Evolutionary conservation across 2,113 vertebrate genomes (phyloP).

Genomic region (Syngnathus typhle): DNA sequence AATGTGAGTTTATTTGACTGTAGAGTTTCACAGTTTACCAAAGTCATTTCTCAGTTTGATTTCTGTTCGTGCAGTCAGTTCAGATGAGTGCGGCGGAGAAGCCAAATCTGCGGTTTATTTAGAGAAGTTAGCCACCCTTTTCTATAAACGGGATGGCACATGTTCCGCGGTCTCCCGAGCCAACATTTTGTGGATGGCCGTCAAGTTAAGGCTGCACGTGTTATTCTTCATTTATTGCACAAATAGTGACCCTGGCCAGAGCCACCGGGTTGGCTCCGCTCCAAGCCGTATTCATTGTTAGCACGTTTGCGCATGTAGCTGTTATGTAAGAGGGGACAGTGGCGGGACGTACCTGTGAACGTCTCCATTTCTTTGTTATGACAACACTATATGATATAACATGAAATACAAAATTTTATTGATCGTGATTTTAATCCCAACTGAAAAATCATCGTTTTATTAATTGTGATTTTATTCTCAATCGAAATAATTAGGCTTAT

Average conservation of each 20-base stretch:
- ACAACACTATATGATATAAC: too few species aligned
- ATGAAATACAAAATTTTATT: too few species aligned
- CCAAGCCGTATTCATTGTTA: constrained; percentile 8
- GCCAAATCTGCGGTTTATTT: constrained; percentile 58
- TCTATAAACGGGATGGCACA: constrained; percentile 39
- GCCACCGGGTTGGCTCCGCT: constrained; percentile 18
- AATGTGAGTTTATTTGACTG: not conserved
- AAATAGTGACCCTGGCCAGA: constrained; percentile 27
- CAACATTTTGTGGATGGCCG: constrained; percentile 10
- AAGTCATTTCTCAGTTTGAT: constrained; percentile 18
- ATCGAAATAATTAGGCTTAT: too few species aligned
- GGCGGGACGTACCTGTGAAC: not conserved
- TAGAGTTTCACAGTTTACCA: not conserved
- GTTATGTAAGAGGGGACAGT: not conserved
- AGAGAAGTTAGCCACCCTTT: constrained; percentile 53
- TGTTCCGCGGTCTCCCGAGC: constrained; percentile 39
- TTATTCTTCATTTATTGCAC: constrained; percentile 35
- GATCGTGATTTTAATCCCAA: too few species aligned
- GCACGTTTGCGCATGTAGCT: not conserved
- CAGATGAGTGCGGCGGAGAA: constrained; percentile 40
- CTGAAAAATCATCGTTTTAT: too few species aligned
- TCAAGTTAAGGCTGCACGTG: not conserved
- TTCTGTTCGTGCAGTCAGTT: constrained; percentile 42
- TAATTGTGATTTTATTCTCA: too few species aligned
- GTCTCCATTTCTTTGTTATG: too few species aligned